phyloP scores from a whole-genome alignment of 2,888 invertebrate genomes.

The Gryllus longicercus region DNA sequence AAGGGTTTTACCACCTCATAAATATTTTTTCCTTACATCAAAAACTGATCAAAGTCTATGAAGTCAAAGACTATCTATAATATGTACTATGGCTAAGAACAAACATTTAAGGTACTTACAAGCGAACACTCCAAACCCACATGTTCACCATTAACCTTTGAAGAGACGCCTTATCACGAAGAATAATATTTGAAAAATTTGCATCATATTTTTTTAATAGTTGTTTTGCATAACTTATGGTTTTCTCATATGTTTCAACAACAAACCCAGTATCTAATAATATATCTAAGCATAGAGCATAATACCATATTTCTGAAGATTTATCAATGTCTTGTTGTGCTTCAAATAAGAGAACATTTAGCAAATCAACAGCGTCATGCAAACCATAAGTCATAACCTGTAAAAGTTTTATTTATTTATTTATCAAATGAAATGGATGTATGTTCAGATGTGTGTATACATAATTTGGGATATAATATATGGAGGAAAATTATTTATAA shows the following conservation, averaged over 20 bases:
- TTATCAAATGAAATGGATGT: too few species aligned
- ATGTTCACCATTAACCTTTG: background rate
- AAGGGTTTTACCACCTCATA: too few species aligned
- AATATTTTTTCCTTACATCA: too few species aligned
- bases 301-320: background rate
- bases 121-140: background rate
- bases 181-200: conserved; percentile 7
- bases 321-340: background rate
- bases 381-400: background rate
- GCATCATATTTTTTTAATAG: background rate
- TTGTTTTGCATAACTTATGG: background rate
- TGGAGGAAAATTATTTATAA: too few species aligned
- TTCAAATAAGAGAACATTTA: background rate
- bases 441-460: too few species aligned
- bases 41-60: too few species aligned
- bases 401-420: background rate
- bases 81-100: too few species aligned
- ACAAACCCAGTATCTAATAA: background rate
- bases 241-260: background rate
- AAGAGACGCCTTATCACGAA: background rate
- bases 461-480: too few species aligned
- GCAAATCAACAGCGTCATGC: background rate
- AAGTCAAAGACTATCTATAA: too few species aligned
- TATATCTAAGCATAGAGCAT: background rate
- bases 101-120: background rate